These are phyloP conservation scores for Melieria picta DNA, from an alignment of 2,888 invertebrate genomes.

Conservation along the genomic window DNA sequence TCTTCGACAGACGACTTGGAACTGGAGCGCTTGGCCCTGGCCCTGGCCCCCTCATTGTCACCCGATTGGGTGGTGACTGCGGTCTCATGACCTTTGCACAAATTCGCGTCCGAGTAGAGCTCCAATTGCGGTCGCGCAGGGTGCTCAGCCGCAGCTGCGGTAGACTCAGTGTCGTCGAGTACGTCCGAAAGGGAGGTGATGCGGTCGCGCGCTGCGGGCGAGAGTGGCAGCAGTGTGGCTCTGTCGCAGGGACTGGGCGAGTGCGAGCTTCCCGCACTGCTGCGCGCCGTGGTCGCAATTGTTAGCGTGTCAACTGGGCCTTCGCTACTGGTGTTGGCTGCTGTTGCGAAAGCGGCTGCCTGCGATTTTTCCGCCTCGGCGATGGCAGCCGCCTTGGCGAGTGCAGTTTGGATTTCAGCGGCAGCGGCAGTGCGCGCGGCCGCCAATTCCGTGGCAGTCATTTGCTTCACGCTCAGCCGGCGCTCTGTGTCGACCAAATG, in stretches of 20 bases:
- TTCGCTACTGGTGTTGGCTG: conserved; percentile 30
- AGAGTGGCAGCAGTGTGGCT: conserved; percentile 39
- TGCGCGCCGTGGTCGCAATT: conserved; percentile 1
- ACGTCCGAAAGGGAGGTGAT: conserved; percentile 49
- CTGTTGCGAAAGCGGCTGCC: conserved; percentile 7
- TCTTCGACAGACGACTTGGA: conserved; percentile 35
- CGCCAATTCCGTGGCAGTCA: conserved; percentile 59
- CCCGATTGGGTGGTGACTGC: not conserved
- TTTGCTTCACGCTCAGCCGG: conserved; percentile 61
- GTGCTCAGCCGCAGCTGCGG: not conserved
- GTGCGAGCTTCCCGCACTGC: conserved; percentile 13
- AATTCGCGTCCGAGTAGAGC: conserved; percentile 33
- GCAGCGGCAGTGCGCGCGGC: conserved; percentile 54
- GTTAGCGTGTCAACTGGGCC: conserved; percentile 25
- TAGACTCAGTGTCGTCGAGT: conserved; percentile 44
- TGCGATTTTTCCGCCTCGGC: conserved; percentile 31
- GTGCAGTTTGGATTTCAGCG: conserved; percentile 49
- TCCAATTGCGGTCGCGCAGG: conserved; percentile 26
- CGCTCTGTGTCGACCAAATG: conserved; percentile 54
- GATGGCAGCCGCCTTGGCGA: conserved; percentile 43
- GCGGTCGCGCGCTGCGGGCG: conserved; percentile 47
- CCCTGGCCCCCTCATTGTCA: not conserved
- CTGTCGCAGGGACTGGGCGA: conserved; percentile 33
- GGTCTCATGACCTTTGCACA: conserved; percentile 19
- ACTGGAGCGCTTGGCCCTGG: conserved; percentile 19